phyloP scores from a whole-genome alignment of 2,888 invertebrate genomes.

The Coleophora flavipennella region DNA sequence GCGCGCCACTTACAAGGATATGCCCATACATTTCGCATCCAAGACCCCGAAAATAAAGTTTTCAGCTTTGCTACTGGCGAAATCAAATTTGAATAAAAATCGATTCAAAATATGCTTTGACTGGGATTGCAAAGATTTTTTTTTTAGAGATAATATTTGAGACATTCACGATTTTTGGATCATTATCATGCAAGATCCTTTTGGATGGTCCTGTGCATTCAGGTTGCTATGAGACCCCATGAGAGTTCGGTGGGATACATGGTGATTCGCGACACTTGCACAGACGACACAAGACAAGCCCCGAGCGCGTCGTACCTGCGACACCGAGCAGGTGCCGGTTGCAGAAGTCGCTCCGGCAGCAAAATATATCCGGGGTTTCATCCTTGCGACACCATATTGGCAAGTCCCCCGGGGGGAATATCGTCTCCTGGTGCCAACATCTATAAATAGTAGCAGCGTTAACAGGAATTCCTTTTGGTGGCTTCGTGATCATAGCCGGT shows the following conservation, averaged over 20 bases:
- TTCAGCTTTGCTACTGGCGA: not conserved
- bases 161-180: too few species aligned
- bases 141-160: too few species aligned
- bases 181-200: not conserved
- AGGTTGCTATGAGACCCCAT: constrained; percentile 17
- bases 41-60: not conserved
- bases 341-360: constrained; percentile 83
- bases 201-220: too few species aligned
- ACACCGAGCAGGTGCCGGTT: constrained; percentile 56
- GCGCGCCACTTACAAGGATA: constrained; percentile 23
- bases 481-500: constrained; percentile 60
- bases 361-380: constrained; percentile 54
- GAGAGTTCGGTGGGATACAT: constrained; percentile 8
- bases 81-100: not conserved
- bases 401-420: constrained; percentile 74
- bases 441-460: constrained; percentile 41
- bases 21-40: constrained; percentile 2
- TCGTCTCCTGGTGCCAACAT: constrained; percentile 73
- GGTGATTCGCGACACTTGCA: constrained; percentile 17
- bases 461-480: constrained; percentile 19
- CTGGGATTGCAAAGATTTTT: too few species aligned
- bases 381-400: constrained; percentile 75
- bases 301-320: constrained; percentile 41
- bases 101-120: too few species aligned
- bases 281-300: constrained; percentile 57